phyloP scores from a whole-genome alignment of 2,797 vertebrate species.

The Poecilia gillii region DNA sequence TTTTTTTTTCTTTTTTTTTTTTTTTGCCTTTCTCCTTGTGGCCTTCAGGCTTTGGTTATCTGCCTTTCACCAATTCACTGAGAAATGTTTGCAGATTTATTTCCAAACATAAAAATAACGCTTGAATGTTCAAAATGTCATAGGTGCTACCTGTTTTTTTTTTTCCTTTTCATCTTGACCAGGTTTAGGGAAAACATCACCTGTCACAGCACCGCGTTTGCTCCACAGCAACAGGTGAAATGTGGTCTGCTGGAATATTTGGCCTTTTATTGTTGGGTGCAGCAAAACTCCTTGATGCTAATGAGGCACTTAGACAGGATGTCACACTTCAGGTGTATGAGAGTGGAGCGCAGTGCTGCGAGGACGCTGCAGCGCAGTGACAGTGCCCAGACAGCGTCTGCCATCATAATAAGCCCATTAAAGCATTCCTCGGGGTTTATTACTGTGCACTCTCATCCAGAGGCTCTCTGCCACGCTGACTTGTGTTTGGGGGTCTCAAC shows the following conservation, averaged over 20 bases:
- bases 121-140: conserved; percentile 10
- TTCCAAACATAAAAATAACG: neutral
- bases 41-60: conserved; percentile 3
- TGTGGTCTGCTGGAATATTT: conserved; percentile 37
- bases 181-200: conserved; percentile 11
- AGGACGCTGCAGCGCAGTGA: conserved; percentile 44
- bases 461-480: conserved; percentile 30
- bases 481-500: conserved; percentile 34
- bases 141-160: neutral
- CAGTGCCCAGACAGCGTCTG: conserved; percentile 58
- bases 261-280: conserved; percentile 40
- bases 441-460: conserved; percentile 30
- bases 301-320: conserved; percentile 66
- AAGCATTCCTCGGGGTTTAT: conserved; percentile 54
- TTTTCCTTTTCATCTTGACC: neutral
- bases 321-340: conserved; percentile 59
- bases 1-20: neutral
- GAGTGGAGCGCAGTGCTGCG: conserved; percentile 35
- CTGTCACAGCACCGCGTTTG: conserved; percentile 6
- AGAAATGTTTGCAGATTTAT: neutral
- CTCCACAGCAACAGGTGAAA: conserved; percentile 45
- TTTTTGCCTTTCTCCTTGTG: neutral
- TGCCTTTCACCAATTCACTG: neutral
- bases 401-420: conserved; percentile 71
- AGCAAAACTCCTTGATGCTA: conserved; percentile 46